Conservation (phyloP, 2,113 vertebrate genomes). For the Nematolebias whitei region DNA sequence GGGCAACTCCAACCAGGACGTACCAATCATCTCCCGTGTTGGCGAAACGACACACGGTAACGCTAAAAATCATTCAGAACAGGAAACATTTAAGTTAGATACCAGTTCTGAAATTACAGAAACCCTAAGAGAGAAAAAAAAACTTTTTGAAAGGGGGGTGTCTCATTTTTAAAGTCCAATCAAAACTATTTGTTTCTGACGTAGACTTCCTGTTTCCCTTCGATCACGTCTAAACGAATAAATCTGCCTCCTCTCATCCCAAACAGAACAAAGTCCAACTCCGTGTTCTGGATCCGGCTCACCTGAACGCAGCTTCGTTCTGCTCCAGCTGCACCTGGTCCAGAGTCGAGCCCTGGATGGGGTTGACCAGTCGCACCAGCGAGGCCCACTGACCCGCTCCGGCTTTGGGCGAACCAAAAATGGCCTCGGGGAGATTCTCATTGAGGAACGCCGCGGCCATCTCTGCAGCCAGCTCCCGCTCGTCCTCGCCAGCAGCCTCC, state of each 20-base stretch:
- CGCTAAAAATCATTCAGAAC: conserved; percentile 74
- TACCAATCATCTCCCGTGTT: conserved; percentile 95
- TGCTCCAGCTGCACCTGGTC: conserved; percentile 97
- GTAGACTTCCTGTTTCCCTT: no score
- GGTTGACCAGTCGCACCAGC: conserved; percentile 93
- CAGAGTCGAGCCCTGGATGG: conserved; percentile 93
- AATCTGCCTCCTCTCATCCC: no score
- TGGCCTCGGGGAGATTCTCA: conserved; percentile 94
- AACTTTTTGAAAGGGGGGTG: no score
- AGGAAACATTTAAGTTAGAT: background rate
- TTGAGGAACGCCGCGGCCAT: conserved; percentile 99
- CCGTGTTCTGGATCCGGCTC: conserved; percentile 31
- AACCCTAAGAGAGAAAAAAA: no score
- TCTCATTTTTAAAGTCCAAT: no score
- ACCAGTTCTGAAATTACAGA: background rate
- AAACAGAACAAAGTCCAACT: no score
- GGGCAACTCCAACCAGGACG: conserved; percentile 94
- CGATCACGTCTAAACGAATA: background rate
- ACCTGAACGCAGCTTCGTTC: conserved; percentile 99
- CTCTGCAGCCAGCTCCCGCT: conserved; percentile 94
- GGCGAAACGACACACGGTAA: conserved; percentile 92
- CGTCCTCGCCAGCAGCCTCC: conserved; percentile 96
- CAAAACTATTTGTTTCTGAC: no score
- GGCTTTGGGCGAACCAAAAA: conserved; percentile 96
- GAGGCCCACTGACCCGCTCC: conserved; percentile 98